Percentiles rank a stretch among this genome's conserved stretches.
These are phyloP conservation scores for Drosophila sordidapex DNA, from an alignment of 2,888 invertebrate species.

Conservation along the genomic window DNA sequence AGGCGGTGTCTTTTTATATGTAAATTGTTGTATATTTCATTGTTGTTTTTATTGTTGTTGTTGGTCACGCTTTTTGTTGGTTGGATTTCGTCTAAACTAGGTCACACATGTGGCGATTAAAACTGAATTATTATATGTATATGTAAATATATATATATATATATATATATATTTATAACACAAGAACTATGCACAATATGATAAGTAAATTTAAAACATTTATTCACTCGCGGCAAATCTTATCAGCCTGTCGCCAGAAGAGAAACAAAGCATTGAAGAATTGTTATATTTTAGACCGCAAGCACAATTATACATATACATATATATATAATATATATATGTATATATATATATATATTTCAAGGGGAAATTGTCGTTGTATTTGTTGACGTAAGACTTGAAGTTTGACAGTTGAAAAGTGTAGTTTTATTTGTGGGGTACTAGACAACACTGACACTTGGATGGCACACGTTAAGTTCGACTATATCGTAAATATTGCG, in stretches of 20 bases:
- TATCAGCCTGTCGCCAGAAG: slow-evolving; percentile 59
- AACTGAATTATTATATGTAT: slow-evolving; percentile 55
- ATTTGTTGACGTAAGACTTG: slow-evolving; percentile 54
- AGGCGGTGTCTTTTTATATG: slow-evolving; percentile 47
- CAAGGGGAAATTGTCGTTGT: slow-evolving; percentile 11
- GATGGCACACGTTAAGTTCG: slow-evolving; percentile 51
- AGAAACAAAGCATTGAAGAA: slow-evolving; percentile 40
- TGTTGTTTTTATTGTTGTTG: slow-evolving; percentile 42
- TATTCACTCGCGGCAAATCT: slow-evolving; percentile 56
- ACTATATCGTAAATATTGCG: slow-evolving; percentile 27
- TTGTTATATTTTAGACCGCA: slow-evolving; percentile 31
- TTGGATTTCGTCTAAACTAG: slow-evolving; percentile 61
- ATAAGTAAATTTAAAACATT: slow-evolving; percentile 59
- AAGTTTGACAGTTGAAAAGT: slow-evolving; percentile 37
- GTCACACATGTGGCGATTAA: slow-evolving; percentile 79
- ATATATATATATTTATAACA: slow-evolving; percentile 37
- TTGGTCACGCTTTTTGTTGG: slow-evolving; percentile 51
- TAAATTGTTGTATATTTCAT: slow-evolving; percentile 47
- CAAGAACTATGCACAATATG: slow-evolving; percentile 58
- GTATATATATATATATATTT: slow-evolving; percentile 16
- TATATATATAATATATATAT: slow-evolving; percentile 6
- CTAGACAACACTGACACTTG: slow-evolving; percentile 33
- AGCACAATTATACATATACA: slow-evolving; percentile 8
- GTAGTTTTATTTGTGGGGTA: slow-evolving; percentile 12
- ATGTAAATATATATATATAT: background rate